These are phyloP conservation scores for Dryoscopus gambensis DNA, from an alignment of 2,113 vertebrate genomes.

Conservation along the genomic window DNA sequence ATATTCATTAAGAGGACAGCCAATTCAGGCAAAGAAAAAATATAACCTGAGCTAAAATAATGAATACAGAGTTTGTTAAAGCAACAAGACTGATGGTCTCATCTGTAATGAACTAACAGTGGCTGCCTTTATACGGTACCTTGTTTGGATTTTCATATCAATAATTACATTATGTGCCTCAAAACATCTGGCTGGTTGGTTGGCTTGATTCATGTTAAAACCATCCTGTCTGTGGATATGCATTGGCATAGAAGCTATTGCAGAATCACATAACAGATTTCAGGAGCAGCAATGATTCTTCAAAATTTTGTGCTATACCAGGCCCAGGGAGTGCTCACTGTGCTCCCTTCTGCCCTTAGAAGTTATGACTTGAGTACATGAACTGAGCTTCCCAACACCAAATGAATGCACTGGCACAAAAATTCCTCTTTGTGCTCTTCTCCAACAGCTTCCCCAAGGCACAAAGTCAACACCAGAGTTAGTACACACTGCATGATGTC, in stretches of 20 bases:
- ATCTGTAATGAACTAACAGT: conserved; percentile 28
- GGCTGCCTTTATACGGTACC: conserved; percentile 25
- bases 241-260: neutral
- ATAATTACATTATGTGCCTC: conserved; percentile 41
- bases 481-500: neutral
- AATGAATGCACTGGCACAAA: neutral
- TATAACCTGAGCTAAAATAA: neutral
- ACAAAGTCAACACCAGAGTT: neutral
- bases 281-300: neutral
- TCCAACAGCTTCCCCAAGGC: neutral
- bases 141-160: conserved; percentile 58
- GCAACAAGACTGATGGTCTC: conserved; percentile 24
- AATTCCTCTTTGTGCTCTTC: neutral
- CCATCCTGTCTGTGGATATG: neutral
- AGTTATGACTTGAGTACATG: neutral
- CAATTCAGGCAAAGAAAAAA: conserved; percentile 29
- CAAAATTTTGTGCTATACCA: neutral
- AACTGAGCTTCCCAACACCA: neutral
- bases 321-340: neutral
- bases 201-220: neutral
- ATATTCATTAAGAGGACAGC: conserved; percentile 31
- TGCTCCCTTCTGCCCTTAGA: neutral
- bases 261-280: neutral
- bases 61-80: conserved; percentile 53
- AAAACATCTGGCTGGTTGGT: conserved; percentile 3